Base-by-base conservation (phyloP, 2,797 vertebrate species). In the Coregonus ussuriensis region DNA sequence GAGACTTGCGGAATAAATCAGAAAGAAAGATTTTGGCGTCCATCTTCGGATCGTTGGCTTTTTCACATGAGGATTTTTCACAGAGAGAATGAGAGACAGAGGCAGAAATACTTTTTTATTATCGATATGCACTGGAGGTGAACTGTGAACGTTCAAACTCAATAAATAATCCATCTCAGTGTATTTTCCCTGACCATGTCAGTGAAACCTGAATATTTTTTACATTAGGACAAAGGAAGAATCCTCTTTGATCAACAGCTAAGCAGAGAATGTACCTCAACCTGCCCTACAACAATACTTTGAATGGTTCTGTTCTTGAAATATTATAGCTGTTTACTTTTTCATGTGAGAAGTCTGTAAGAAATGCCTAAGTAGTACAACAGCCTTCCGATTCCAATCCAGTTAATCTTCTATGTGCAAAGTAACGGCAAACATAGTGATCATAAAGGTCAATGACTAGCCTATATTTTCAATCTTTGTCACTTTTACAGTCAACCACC, bases 1-100 rank as follows among this genome's bases (percentile, higher is more conserved):
- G 16, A 70, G 63, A 33, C 51, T 53, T 25, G 82, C 67, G 73
- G 63, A 81, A 83, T 83, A 79, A 69, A 74, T 75, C 37, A 29
- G 37, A 47, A n/a, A 37, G 41, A 52, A 25, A 47, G 37, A 71
- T 16, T 18, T n/a, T n/a, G 69, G 14, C 31, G 1, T 56, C n/a
- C 56, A 29, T 74, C 72, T 41, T 41, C 56, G 18, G 16, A 21
- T 31, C 3, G 7, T 7, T 37, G 41, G 2, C 70, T 41, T 13
- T 63, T 47, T 37, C 35, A 37, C 18, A 6, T 21, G 9, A 62
- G 72, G 35, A 63, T 41, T 13, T 35, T 29, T 52, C 35, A n/a
- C 6, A 37, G 33, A 74, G 31, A 37, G 54, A 29, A 52, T 71
- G 21, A 52, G n/a, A 53, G 47, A 68, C n/a, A 0, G 69, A 51